Evolutionary conservation across 2,113 vertebrate genomes (phyloP), one percentile per base, ranked within the genome.

Genomic region (Dolichallabes microphthalmus): DNA sequence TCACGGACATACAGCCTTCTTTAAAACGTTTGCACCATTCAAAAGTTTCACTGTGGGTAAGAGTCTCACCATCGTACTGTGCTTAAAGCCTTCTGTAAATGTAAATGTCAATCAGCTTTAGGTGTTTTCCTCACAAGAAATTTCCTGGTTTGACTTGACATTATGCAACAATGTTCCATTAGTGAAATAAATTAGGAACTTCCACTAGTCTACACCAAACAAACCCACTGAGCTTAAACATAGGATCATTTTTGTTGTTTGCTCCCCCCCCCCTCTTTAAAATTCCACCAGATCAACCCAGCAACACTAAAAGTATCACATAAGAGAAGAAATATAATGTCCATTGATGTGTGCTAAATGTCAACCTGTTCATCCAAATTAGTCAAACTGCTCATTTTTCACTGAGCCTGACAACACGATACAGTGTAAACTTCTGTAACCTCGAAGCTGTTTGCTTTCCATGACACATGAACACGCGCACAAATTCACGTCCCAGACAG

Each of bases 401-500:
- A 61, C 25, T 60, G 35, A 45, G 35, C 15, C 15, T n/a, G 74
- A 45, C 7, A 25, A 1, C n/a, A 14, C 13, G 19, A 27, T 17
- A 55, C 2, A 22, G 6, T 5, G 2, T 32, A 9, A 57, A 30
- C 53, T 45, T 6, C 30, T 73, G 1, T 11, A 52, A 68, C 9
- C 30, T 20, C 17, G 3, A 50, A 74, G 30, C 50, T 66, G 82
- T 81, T 77, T 85, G 77, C 63, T 77, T 85, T 81, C 57, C 75
- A 79, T 39, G 45, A 86, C 68, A 86, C 60, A 22, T 88, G 89
- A 85, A 88, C 82, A 81, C 22, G 19, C 12, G 3, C 53, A 25
- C 50, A 11, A 30, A 55, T 15, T 11, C 52, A 82, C 81, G 77
- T 89, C 87, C 90, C 85, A 89, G 88, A 91, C 84, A 75, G 25